Base-by-base conservation (phyloP, 2,797 vertebrate genomes). In the Sebastes steindachneri region DNA sequence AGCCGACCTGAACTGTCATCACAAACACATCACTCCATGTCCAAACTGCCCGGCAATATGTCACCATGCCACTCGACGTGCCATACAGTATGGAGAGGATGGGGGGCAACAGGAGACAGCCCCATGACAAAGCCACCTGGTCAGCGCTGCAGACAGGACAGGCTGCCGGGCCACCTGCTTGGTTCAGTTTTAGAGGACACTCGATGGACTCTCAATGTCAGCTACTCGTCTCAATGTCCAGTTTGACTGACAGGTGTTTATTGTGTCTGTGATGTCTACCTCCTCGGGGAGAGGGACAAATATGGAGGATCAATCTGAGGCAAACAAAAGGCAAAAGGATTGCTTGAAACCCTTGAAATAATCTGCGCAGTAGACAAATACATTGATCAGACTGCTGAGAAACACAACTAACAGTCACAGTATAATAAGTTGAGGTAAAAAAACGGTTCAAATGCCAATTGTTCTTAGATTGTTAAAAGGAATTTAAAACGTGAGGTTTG, bases 1-100 rank as follows among this genome's bases (percentile, higher is more conserved):
- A 95, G 95, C 94, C 92, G 94, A 96, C 96, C 96, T 95, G 96
- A 95, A 91, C 95, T 95, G 95, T 96, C 96, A 96, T 96, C 95
- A 94, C 96, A 96, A 96, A 96, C 96, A 96, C 95, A 96, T 94
- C 94, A 94, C 92, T 95, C 93, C 91, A 93, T 93, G 93, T 94
- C 93, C 91, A 91, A 93, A 84, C 92, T 94, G 95, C 95, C 95
- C 95, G 53, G 94, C 96, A 96, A 96, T 96, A 94, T 95, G 94
- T 95, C 93, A 93, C 91, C 88, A 79, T 92, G 93, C 91, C 92
- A 94, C 93, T 91, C 86, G 77, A 92, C 79, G 92, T 92, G 93
- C 90, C 89, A 82, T 79, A 87, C 93, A 92, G 92, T 86, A 89
- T 82, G 90, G 88, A 88, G 87, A 87, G 88, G 91, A 92, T 53